Evolutionary conservation across 2,888 invertebrate genomes (phyloP).

Genomic region (Rhaphigaster nebulosa): DNA sequence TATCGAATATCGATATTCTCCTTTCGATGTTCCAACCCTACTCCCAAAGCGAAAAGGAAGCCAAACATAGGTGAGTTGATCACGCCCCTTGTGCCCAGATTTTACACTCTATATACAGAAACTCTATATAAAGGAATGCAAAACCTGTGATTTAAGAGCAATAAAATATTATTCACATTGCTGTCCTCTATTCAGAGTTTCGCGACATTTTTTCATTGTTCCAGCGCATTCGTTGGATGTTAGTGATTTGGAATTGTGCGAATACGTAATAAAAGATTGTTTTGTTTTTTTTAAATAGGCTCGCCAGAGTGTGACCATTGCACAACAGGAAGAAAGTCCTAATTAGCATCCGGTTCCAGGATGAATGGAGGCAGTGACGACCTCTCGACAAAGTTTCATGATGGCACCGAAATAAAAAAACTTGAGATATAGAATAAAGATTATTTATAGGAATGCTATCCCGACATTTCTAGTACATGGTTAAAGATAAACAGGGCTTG

Average conservation of each 20-base stretch:
- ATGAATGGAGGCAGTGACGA: background rate
- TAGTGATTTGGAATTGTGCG: background rate
- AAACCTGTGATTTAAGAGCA: too few relatives aligned
- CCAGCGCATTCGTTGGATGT: background rate
- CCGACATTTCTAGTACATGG: too few relatives aligned
- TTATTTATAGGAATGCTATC: too few relatives aligned
- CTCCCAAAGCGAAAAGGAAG: too few relatives aligned
- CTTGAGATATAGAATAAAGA: background rate
- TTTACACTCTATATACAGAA: too few relatives aligned
- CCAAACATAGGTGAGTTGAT: too few relatives aligned
- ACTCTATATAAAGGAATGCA: too few relatives aligned
- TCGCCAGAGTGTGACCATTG: background rate
- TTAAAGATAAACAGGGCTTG: too few relatives aligned
- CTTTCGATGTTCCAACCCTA: too few relatives aligned
- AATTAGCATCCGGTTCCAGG: background rate
- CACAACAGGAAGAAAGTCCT: conserved; percentile 3
- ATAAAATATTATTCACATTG: too few relatives aligned
- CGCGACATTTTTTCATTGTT: background rate
- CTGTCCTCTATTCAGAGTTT: background rate
- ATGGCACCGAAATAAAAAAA: background rate
- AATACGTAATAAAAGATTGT: background rate
- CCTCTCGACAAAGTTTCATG: background rate
- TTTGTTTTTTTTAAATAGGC: background rate
- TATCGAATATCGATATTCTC: too few relatives aligned
- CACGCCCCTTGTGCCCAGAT: too few relatives aligned